Base-by-base conservation (phyloP, 2,113 vertebrate genomes). In the Chamaetylas fuelleborni region DNA sequence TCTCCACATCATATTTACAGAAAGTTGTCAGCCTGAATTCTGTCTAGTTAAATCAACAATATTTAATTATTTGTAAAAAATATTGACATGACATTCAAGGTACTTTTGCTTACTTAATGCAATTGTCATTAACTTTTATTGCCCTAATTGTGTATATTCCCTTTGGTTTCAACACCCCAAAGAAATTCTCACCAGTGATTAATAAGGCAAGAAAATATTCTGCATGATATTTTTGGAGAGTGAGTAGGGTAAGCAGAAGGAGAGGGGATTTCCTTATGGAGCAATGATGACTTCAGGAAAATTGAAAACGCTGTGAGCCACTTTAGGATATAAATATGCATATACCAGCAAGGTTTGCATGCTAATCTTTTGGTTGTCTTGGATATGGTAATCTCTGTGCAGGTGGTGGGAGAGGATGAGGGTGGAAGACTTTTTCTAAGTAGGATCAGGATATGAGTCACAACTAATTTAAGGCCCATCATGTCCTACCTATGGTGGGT, bases 371-470 rank as follows among this genome's bases (percentile, higher is more conserved):
- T 1, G 1, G 16, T 62, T 93, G 36, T 53, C 50, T 90, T 91
- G 70, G 25, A 70, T 95, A 87, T 96, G 81, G 42, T 85, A 93
- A 93, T 95, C n/a, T 80, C 36, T 88, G 24, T 86, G 74, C 45
- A 48, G 70, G 71, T 51, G 58, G 74, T 80, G 88, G 40, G 61
- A 93, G 74, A 85, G 66, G 45, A 82, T 53, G 88, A 88, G 48
- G 47, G 45, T 18, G 31, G 56, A 72, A 91, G 60, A 43, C 26
- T 93, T 92, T 72, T 90, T 66, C 69, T 85, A 6, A 48, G 81
- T 70, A 91, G 62, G 58, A 82, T 90, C 62, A 65, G 74, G 50
- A 61, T 16, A 4, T 95, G 95, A 96, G 48, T 96, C 96, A 96
- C 40, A 72, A 70, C 88, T 92, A 43, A 53, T 96, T 74, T 91